A percentile compares a stretch with the other conserved stretches of the same genome.
These are phyloP conservation scores for Galleria mellonella DNA, from an alignment of 1,140 invertebrate species.

Conservation along the genomic window DNA sequence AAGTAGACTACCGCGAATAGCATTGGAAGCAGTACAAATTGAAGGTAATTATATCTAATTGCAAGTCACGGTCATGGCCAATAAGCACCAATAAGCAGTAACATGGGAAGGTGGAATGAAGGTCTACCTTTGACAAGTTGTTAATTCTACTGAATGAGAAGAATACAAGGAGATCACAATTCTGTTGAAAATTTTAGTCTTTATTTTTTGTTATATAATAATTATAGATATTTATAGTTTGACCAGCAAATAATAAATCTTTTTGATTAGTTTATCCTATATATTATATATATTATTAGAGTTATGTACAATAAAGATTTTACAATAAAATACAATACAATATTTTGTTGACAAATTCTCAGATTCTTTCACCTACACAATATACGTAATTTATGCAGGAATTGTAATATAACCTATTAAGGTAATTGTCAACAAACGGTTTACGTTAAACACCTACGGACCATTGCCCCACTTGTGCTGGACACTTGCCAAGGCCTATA, in stretches of 20 bases:
- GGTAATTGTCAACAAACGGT: constrained; percentile 63
- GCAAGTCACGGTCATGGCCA: constrained; percentile 67
- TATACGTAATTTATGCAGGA: constrained; percentile 4
- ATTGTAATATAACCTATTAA: constrained; percentile 51
- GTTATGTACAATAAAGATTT: no score
- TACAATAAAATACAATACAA: no score
- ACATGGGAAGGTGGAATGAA: constrained; percentile 50
- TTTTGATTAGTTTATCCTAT: no score
- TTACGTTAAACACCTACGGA: constrained; percentile 47
- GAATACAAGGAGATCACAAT: not conserved
- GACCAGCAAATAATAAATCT: no score
- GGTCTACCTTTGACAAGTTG: constrained; percentile 23
- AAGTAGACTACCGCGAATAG: constrained; percentile 49
- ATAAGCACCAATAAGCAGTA: constrained; percentile 70
- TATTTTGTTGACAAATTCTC: no score
- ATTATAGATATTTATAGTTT: not conserved
- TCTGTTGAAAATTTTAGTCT: no score
- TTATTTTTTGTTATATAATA: no score
- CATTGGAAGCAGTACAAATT: constrained; percentile 61
- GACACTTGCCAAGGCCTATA: constrained; percentile 49
- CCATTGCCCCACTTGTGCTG: constrained; percentile 59
- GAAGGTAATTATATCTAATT: constrained; percentile 71
- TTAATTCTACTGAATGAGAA: not conserved
- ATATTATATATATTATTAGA: no score
- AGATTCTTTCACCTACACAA: no score